phyloP scores from a whole-genome alignment of 2,113 vertebrate species.

The Oryctolagus cuniculus region DNA sequence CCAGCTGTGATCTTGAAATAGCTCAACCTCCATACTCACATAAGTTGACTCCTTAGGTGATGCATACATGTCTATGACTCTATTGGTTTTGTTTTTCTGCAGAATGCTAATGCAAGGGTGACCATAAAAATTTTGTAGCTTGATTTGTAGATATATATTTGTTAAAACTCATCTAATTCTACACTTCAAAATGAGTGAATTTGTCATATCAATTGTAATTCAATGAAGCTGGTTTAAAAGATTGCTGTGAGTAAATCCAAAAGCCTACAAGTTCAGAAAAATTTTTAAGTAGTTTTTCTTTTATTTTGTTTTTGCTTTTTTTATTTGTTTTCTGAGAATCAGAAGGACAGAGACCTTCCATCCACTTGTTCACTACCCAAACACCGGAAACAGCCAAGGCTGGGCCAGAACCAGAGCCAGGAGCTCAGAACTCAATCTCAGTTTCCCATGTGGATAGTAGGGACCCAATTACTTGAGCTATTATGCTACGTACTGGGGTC shows the following conservation, averaged over 20 bases:
- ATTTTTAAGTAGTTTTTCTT: too few species aligned
- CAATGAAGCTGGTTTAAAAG: slow-evolving; percentile 13
- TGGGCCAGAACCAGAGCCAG: too few species aligned
- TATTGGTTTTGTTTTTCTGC: background rate
- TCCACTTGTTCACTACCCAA: too few species aligned
- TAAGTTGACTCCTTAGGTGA: background rate
- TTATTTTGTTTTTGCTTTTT: too few species aligned
- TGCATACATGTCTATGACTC: background rate
- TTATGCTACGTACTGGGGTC: too few species aligned
- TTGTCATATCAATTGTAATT: background rate
- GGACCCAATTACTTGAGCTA: too few species aligned
- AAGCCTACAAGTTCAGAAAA: background rate
- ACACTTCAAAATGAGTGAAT: background rate
- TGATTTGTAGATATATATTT: background rate
- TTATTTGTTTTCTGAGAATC: too few species aligned
- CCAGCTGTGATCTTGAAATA: background rate
- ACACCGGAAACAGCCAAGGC: too few species aligned
- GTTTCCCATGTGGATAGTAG: too few species aligned
- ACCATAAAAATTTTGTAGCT: background rate
- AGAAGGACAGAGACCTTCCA: too few species aligned
- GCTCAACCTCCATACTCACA: background rate
- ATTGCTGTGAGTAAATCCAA: background rate
- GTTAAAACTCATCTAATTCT: background rate
- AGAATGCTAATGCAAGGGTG: background rate
- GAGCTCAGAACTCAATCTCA: too few species aligned